Evolutionary conservation across 2,797 vertebrate species (phyloP).

Genomic region (Girardinus metallicus): DNA sequence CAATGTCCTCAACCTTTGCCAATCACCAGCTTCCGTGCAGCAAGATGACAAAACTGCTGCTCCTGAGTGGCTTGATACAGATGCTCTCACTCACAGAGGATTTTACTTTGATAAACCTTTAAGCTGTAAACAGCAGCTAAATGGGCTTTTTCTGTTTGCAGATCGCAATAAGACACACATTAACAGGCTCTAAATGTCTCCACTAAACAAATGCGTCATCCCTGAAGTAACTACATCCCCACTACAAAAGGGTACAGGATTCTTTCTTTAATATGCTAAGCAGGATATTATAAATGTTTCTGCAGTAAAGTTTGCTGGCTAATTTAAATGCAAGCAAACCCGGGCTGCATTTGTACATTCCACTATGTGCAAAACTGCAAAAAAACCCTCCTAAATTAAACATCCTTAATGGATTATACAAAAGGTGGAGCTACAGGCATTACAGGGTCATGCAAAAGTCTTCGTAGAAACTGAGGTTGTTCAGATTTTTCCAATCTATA

Average conservation of each 20-base stretch:
- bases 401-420: conserved; percentile 41
- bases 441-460: not conserved
- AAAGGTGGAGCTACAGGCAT: conserved; percentile 22
- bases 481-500: not conserved
- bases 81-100: conserved; percentile 59
- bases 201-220: conserved; percentile 42
- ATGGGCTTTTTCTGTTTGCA: conserved; percentile 34
- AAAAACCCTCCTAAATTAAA: conserved; percentile 61
- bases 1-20: conserved; percentile 73
- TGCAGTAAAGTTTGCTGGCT: conserved; percentile 66
- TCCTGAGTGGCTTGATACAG: conserved; percentile 45
- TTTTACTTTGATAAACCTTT: conserved; percentile 69
- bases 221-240: conserved; percentile 38
- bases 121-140: conserved; percentile 51
- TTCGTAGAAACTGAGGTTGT: not conserved
- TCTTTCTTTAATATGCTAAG: conserved; percentile 59
- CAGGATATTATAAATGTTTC: conserved; percentile 72
- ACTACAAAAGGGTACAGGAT: conserved; percentile 41
- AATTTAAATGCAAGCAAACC: conserved; percentile 60
- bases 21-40: conserved; percentile 60
- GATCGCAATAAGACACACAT: conserved; percentile 41
- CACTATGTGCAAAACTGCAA: conserved; percentile 43
- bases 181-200: conserved; percentile 39
- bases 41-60: conserved; percentile 62
- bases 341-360: not conserved